A percentile compares a stretch with the other conserved stretches of the same genome.
Conservation (phyloP, 2,113 vertebrate genomes). For the Tragelaphus scriptus region DNA sequence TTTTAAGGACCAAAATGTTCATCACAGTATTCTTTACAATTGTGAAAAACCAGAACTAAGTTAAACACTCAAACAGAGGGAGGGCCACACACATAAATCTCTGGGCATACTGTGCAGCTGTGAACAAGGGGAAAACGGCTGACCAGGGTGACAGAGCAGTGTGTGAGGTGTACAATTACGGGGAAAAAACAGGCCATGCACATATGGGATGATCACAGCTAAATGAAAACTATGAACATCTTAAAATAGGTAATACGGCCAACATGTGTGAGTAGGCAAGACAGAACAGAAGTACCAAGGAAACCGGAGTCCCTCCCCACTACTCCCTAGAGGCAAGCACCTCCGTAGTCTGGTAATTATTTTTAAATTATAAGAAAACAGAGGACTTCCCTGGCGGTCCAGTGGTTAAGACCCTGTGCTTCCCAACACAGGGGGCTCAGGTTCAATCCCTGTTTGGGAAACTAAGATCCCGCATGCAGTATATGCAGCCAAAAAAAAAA, state of each 20-base stretch:
- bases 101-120: not conserved
- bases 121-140: not conserved
- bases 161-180: no score
- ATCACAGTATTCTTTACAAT: not conserved
- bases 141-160: rapidly evolving
- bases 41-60: not conserved
- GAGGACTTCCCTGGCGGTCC: not conserved
- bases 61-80: not conserved
- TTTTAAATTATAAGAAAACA: not conserved
- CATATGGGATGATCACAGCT: not conserved
- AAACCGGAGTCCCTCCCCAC: not conserved
- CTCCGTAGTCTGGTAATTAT: not conserved
- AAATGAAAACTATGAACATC: not conserved
- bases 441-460: not conserved
- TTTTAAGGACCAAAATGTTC: not conserved
- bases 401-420: not conserved
- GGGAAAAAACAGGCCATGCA: not conserved
- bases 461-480: not conserved
- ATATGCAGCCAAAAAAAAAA: not conserved
- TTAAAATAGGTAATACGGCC: not conserved
- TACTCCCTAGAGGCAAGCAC: not conserved
- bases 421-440: not conserved
- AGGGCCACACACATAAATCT: not conserved
- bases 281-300: not conserved
- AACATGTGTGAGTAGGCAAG: not conserved